Percentiles rank a stretch among this genome's conserved stretches.
Evolutionary conservation across 2,113 vertebrate genomes (phyloP).

Genomic region (Cinclus mexicanus): DNA sequence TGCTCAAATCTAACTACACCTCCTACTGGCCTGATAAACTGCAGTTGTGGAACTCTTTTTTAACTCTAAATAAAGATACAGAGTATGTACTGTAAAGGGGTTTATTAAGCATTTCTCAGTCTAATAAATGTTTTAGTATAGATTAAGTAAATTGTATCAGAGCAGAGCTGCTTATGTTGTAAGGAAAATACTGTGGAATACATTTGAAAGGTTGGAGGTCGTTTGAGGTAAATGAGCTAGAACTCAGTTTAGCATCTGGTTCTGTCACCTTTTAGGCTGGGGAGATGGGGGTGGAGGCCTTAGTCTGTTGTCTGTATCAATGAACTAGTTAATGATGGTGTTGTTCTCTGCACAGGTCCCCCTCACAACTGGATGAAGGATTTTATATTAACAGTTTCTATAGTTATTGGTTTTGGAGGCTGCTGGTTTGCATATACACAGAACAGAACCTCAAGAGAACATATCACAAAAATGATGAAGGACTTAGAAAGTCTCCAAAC

Average conservation of each 20-base stretch:
- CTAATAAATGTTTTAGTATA: neutral
- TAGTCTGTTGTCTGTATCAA: neutral
- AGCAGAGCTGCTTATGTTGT: neutral
- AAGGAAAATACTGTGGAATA: neutral
- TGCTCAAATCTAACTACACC: neutral
- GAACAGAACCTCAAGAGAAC: constrained; percentile 94
- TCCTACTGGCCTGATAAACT: neutral
- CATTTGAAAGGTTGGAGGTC: neutral
- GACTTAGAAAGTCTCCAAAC: constrained; percentile 95
- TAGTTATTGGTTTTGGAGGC: constrained; percentile 95
- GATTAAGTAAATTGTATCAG: neutral
- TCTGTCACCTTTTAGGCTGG: neutral
- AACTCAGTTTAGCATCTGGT: neutral
- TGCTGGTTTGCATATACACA: constrained; percentile 99
- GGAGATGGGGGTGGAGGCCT: too few relatives aligned
- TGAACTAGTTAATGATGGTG: neutral
- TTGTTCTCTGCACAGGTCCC: constrained; percentile 79
- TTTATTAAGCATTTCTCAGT: neutral
- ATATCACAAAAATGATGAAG: constrained; percentile 98
- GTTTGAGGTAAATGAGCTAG: neutral
- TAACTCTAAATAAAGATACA: neutral
- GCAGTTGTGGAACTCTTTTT: neutral
- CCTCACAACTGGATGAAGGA: constrained; percentile 99
- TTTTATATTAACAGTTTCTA: constrained; percentile 93
- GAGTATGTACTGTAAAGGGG: neutral